Evolutionary conservation across 2,113 vertebrate genomes (phyloP), one percentile per base, ranked within the genome.

Genomic region (Trichechus manatus): DNA sequence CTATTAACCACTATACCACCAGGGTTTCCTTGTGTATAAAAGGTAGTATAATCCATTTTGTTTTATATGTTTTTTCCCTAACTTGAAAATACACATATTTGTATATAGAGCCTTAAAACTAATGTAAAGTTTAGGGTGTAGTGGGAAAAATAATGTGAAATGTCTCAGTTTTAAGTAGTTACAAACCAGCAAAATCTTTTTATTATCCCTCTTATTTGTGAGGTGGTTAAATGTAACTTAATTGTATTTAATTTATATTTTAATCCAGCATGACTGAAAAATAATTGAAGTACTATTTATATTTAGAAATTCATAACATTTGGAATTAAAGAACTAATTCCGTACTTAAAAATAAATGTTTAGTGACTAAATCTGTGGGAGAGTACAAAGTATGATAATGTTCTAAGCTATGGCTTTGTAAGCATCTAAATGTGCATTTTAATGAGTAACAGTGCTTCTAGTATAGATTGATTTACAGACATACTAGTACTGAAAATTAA

Each of bases 31-130:
- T 39, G 39, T 39, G 98, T 98, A 98, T 96, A 98, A 98, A 98
- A 98, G 85, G 95, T 98, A 98, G 97, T 98, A 98, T 97, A 91
- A 98, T 97, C 95, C 98, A 95, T 98, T 98, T 98, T 98, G 97
- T 98, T 98, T 72, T 97, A 97, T 98, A 98, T 98, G 87, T 90
- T 98, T 98, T 98, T 97, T 96, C 97, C 98, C 98, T 98, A 97
- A 98, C 95, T 98, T 98, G 96, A 97, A 98, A 98, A 98, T 98
- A 99, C 94, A 98, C 97, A 95, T 98, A 98, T 98, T 98, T 99
- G 98, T 99, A 98, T 98, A 98, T 98, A 98, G 98, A 98, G 98
- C 98, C 98, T 98, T 98, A 98, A 98, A 98, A 98, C 97, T 98
- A 97, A 98, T 98, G 97, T 97, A 98, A 98, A 98, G 98, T 98